Percentiles rank a stretch among this genome's conserved stretches.
Conservation (phyloP, 2,797 vertebrate genomes). For the Fistularia commersonii region DNA sequence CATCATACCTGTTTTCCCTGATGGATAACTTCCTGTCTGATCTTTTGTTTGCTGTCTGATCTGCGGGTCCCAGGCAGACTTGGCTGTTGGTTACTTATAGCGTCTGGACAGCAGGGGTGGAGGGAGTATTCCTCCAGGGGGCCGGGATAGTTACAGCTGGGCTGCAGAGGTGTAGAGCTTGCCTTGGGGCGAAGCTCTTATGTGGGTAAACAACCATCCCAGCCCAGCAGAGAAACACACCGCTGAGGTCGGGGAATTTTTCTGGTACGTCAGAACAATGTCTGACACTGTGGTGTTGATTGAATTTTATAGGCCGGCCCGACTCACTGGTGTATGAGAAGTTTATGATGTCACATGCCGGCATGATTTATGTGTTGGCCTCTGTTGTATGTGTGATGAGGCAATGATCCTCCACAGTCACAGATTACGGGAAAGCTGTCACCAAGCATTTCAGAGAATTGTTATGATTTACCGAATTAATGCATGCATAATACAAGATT, state of each 20-base stretch:
- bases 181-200: constrained; percentile 39
- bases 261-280: constrained; percentile 47
- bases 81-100: constrained; percentile 31
- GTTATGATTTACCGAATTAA: constrained; percentile 16
- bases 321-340: constrained; percentile 22
- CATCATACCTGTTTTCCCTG: constrained; percentile 18
- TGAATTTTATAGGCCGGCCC: constrained; percentile 37
- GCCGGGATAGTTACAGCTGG: constrained; percentile 33
- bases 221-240: constrained; percentile 47
- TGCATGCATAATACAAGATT: too few relatives aligned
- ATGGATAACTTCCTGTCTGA: constrained; percentile 28
- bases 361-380: constrained; percentile 31
- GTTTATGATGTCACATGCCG: constrained; percentile 40
- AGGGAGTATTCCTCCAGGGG: constrained; percentile 35
- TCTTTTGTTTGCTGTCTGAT: constrained; percentile 27
- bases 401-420: constrained; percentile 42
- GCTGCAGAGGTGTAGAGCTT: constrained; percentile 40
- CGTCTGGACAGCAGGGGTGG: constrained; percentile 42
- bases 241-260: constrained; percentile 28
- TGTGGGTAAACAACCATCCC: constrained; percentile 58
- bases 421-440: constrained; percentile 25
- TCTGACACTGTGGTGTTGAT: constrained; percentile 44
- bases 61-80: constrained; percentile 21
- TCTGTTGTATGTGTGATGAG: constrained; percentile 41
- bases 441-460: constrained; percentile 19